Percentiles rank a stretch among this genome's conserved stretches.
Evolutionary conservation across 2,113 vertebrate species (phyloP).

Genomic region (Sturnira hondurensis): DNA sequence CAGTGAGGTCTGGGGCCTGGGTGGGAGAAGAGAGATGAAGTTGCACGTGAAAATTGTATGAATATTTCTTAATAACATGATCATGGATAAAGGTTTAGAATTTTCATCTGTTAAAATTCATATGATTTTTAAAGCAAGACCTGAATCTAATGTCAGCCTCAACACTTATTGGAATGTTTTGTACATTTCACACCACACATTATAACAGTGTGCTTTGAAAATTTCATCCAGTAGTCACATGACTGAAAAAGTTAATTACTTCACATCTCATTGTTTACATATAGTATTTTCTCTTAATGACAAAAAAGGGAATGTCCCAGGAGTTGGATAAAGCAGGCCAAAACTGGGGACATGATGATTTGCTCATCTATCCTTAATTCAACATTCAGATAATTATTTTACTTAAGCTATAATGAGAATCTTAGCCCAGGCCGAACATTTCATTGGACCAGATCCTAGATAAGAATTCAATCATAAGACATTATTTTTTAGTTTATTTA

Average conservation of each 20-base stretch:
- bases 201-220: not conserved
- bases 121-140: constrained; percentile 24
- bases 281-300: constrained; percentile 13
- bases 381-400: constrained; percentile 6
- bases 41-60: not conserved
- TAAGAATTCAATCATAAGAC: not conserved
- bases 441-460: not conserved
- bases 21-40: accelerated
- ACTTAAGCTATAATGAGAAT: not conserved
- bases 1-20: not conserved
- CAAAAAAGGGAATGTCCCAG: not conserved
- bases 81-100: not conserved
- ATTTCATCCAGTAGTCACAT: not conserved
- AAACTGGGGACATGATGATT: not conserved
- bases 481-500: not conserved
- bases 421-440: not conserved
- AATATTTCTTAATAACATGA: not conserved
- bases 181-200: not conserved
- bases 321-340: not conserved
- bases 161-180: not conserved
- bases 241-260: not conserved
- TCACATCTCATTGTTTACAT: not conserved
- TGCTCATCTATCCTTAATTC: not conserved
- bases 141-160: not conserved
- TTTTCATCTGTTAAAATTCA: not conserved